Evolutionary conservation across 2,113 vertebrate genomes (phyloP).

Genomic region (Struthidea cinerea): DNA sequence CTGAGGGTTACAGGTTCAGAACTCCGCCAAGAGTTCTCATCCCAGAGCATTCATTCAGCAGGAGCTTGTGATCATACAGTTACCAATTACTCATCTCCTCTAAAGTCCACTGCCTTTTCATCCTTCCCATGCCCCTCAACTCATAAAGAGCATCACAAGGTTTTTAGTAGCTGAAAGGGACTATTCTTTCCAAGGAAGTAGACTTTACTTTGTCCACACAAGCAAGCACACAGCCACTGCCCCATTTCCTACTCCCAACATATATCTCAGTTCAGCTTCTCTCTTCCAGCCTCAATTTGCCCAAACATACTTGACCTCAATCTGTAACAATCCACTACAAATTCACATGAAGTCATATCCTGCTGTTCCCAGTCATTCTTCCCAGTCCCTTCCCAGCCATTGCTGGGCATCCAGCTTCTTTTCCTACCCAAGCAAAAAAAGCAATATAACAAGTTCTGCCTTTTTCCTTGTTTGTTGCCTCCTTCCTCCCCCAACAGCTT

Average conservation of each 20-base stretch:
- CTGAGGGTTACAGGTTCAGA: conserved; percentile 26
- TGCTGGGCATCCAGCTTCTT: not conserved
- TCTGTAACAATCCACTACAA: not conserved
- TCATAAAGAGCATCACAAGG: not conserved
- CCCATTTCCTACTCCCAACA: not conserved
- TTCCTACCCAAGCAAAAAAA: not conserved
- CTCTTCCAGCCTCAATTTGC: not conserved
- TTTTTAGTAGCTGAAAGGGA: not conserved
- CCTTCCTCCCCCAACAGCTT: not conserved
- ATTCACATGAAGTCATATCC: not conserved
- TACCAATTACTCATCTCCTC: not conserved
- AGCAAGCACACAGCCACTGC: not conserved
- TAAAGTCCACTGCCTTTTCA: not conserved
- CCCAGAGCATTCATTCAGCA: not conserved
- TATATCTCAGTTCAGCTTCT: not conserved
- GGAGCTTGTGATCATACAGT: not conserved
- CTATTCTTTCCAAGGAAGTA: not conserved
- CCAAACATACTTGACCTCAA: not conserved
- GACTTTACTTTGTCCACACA: not conserved
- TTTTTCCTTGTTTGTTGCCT: not conserved
- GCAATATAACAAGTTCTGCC: not conserved
- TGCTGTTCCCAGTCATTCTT: not conserved
- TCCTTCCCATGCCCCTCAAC: not conserved
- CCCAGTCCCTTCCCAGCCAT: not conserved
- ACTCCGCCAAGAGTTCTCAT: not conserved